Conservation (phyloP, 2,797 vertebrate species). For the Perodicticus potto region DNA sequence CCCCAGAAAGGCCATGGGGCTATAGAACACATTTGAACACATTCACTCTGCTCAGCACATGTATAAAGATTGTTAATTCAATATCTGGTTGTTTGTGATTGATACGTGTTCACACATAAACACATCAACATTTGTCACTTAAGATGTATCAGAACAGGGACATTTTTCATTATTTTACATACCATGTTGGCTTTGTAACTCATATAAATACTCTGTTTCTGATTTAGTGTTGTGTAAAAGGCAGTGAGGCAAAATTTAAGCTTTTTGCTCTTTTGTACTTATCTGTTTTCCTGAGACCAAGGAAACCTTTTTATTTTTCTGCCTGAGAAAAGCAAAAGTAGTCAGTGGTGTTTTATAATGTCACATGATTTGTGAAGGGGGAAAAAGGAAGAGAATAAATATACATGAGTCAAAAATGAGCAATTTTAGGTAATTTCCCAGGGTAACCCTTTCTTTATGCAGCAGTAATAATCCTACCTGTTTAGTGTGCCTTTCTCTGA, state of each 20-base stretch:
- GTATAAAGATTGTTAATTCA: constrained; percentile 39
- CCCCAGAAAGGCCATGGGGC: neutral
- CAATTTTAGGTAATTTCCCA: neutral
- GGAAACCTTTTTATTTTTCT: constrained; percentile 49
- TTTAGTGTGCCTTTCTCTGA: constrained; percentile 43
- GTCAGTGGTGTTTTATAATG: constrained; percentile 10
- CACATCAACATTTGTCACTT: constrained; percentile 10
- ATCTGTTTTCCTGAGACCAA: constrained; percentile 57
- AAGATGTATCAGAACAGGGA: neutral
- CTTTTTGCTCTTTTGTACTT: constrained; percentile 29
- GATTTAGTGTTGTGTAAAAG: constrained; percentile 19
- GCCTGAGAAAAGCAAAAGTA: constrained; percentile 53
- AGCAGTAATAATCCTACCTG: neutral
- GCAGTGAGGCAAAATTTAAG: neutral
- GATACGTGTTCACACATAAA: constrained; percentile 7
- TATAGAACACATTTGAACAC: neutral
- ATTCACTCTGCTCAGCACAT: neutral
- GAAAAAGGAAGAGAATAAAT: constrained; percentile 20
- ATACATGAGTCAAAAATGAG: neutral
- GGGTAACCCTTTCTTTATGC: constrained; percentile 31
- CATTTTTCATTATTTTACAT: constrained; percentile 37
- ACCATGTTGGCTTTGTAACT: constrained; percentile 5
- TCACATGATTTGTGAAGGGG: constrained; percentile 36
- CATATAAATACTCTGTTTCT: constrained; percentile 18
- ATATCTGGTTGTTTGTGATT: constrained; percentile 44